Conservation (phyloP, 2,797 vertebrate species). For the Sebastes minor region DNA sequence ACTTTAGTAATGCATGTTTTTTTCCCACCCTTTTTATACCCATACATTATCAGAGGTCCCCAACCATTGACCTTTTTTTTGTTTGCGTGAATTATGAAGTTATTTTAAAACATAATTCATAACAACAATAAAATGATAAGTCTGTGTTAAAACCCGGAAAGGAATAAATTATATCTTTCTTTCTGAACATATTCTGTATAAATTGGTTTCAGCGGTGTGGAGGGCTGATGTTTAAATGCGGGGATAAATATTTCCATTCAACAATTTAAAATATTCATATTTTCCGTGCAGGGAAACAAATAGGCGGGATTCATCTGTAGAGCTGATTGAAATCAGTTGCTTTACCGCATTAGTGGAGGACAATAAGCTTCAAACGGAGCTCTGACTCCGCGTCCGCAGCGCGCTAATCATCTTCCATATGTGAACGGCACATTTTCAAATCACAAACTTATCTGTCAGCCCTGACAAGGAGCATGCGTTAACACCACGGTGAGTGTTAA, state of each 20-base stretch:
- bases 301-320: not conserved
- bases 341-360: constrained; percentile 12
- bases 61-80: not conserved
- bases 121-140: not conserved
- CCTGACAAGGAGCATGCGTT: constrained; percentile 36
- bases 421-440: constrained; percentile 30
- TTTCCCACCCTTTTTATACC: not conserved
- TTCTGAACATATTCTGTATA: not conserved
- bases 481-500: constrained; percentile 45
- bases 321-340: constrained; percentile 7
- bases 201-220: not conserved
- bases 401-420: constrained; percentile 30
- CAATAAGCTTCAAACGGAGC: not conserved
- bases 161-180: not conserved
- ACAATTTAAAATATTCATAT: not conserved
- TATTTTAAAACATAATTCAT: not conserved
- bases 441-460: constrained; percentile 42
- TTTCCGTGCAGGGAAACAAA: not conserved
- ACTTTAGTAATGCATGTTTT: not conserved
- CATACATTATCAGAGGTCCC: not conserved
- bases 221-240: not conserved
- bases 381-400: not conserved
- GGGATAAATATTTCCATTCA: not conserved
- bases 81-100: not conserved
- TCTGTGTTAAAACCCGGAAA: not conserved